Base-by-base conservation (phyloP, 2,113 vertebrate species). In the Pelecanus crispus region DNA sequence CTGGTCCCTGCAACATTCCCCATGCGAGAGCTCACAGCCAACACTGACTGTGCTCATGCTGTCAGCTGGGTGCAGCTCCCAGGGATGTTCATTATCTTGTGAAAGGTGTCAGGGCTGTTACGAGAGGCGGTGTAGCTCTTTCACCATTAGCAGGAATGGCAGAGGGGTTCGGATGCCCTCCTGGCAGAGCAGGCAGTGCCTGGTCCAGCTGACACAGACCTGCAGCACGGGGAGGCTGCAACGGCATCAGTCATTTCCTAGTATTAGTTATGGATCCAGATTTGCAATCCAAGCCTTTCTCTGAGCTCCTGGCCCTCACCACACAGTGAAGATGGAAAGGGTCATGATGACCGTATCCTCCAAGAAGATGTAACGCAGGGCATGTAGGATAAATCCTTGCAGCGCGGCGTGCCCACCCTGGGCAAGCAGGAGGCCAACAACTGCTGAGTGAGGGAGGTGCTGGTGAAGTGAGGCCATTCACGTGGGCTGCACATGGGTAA, bases 401-500 rank as follows among this genome's bases (percentile, higher is more conserved):
- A n/a, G 49, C 6, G 0, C 1, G 3, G 26, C 31, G 25, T 68
- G 53, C 34, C 13, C 17, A 13, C 31, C 14, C 21, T 36, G 36
- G 38, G 17, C 53, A 81, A 63, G 40, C 63, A 52, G 67, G 66
- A 65, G n/a, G 42, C 56, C 24, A n/a, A 25, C 19, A 59, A 59
- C 40, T 81, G 45, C 32, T 49, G 36, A 67, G 26, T 7, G 1
- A 55, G 66, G 40, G 47, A 65, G 21, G 55, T 49, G n/a, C 26
- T 70, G 72, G 21, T 50, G 81, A 73, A 68, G 17, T 0, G 3
- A 42, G 11, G 15, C 55, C 1, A 0, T 74, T 75, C 70, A 36
- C 0, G 0, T 38, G 59, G 21, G 6, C 28, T 74, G 72, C 70
- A 36, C 0, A 1, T n/a, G 63, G 25, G 6, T 28, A 50, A 56